These are phyloP conservation scores for Drosophila littoralis DNA, from an alignment of 1,140 invertebrate genomes.

Conservation along the genomic window DNA sequence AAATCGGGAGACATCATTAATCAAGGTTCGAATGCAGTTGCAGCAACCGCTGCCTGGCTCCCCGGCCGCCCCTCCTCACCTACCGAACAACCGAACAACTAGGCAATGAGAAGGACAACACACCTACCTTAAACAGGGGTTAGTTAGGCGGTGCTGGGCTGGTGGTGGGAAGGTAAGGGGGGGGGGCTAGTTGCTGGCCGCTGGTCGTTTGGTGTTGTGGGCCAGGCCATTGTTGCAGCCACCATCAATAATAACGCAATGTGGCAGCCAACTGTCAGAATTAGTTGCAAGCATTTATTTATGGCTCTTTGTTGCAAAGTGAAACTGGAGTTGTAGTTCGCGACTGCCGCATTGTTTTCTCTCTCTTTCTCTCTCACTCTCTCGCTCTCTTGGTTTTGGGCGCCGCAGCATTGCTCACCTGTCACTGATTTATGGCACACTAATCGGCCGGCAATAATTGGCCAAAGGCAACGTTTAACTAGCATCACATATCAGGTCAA, in stretches of 20 bases:
- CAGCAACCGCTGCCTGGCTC: background rate
- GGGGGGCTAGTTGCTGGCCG: background rate
- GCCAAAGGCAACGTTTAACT: background rate
- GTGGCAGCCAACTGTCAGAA: slow-evolving; percentile 75
- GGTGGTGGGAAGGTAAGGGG: background rate
- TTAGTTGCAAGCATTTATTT: slow-evolving; percentile 79
- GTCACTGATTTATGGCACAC: slow-evolving; percentile 47
- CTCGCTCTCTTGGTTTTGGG: no score
- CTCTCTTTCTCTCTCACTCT: no score
- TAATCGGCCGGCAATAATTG: slow-evolving; percentile 49
- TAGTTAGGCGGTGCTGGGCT: background rate
- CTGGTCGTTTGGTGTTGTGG: slow-evolving; percentile 3
- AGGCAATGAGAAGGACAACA: background rate
- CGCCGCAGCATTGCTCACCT: slow-evolving; percentile 20
- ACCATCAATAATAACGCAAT: slow-evolving; percentile 79
- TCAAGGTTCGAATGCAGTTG: slow-evolving; percentile 31
- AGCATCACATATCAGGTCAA: no score
- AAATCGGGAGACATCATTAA: slow-evolving; percentile 53
- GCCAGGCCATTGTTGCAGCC: slow-evolving; percentile 55
- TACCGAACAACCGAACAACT: background rate
- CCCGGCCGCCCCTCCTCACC: no score
- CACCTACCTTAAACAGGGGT: background rate
- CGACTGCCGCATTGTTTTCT: slow-evolving; percentile 26
- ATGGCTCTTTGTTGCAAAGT: slow-evolving; percentile 71
- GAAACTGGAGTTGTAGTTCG: background rate